phyloP scores from a whole-genome alignment of 1,140 invertebrate genomes.

The Vollenhovia emeryi region DNA sequence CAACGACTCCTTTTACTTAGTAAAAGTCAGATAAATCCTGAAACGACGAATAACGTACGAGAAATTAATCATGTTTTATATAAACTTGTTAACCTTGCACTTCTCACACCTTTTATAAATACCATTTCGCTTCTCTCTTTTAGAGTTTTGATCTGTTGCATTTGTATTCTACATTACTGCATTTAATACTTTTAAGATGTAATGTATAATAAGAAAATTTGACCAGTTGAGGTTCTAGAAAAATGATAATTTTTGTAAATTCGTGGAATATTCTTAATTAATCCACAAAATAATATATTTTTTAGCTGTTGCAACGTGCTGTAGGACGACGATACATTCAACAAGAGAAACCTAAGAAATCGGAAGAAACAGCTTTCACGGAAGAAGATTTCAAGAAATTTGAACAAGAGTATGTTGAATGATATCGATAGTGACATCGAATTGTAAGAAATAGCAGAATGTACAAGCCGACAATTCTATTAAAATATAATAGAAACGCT shows the following conservation, averaged over 20 bases:
- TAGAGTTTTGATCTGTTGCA: neutral
- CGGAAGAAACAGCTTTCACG: conserved; percentile 82
- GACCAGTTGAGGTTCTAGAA: neutral
- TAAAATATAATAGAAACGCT: neutral
- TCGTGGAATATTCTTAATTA: neutral
- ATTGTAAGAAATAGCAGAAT: neutral
- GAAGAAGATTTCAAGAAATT: conserved; percentile 86
- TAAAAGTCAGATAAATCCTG: conserved; percentile 59
- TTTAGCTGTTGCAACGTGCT: conserved; percentile 74
- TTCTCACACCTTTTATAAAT: neutral
- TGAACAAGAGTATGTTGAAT: conserved; percentile 83
- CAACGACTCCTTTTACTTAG: conserved; percentile 76
- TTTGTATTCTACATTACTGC: neutral
- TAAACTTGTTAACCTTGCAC: neutral
- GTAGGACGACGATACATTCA: conserved; percentile 62
- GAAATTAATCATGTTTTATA: conserved; percentile 6
- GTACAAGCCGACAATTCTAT: neutral
- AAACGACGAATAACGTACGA: conserved; percentile 75
- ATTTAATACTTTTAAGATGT: no score
- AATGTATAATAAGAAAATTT: neutral
- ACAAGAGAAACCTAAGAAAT: conserved; percentile 70
- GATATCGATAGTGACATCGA: conserved; percentile 30
- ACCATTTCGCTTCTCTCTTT: neutral
- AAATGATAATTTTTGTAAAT: neutral
- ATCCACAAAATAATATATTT: neutral